Percentiles rank a stretch among this genome's conserved stretches.
Conservation (phyloP, 2,113 vertebrate species). For the Hylia prasina region DNA sequence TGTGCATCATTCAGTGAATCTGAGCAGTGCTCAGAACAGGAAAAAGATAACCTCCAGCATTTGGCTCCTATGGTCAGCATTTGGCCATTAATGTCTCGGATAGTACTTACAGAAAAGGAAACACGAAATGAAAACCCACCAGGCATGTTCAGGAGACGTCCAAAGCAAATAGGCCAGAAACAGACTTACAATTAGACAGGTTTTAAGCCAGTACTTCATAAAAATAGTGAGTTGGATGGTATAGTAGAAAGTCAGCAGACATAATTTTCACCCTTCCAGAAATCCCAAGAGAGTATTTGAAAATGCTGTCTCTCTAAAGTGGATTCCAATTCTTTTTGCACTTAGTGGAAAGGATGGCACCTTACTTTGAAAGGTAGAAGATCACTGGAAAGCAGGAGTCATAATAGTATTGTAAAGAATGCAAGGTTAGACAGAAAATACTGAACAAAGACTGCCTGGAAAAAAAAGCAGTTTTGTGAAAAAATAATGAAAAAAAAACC, state of each 20-base stretch:
- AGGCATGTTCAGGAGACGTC: not conserved
- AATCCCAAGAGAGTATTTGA: not conserved
- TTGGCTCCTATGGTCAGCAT: not conserved
- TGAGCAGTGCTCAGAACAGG: not conserved
- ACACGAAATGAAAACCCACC: not conserved
- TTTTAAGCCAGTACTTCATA: not conserved
- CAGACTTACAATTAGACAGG: not conserved
- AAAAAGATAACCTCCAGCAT: too few relatives aligned
- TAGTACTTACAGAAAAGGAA: not conserved
- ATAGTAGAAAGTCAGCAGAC: not conserved
- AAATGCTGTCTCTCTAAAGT: not conserved
- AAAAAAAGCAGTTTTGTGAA: not conserved
- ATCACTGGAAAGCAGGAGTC: not conserved
- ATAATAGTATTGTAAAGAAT: not conserved
- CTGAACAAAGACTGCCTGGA: not conserved
- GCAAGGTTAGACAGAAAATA: not conserved
- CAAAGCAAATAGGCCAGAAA: not conserved
- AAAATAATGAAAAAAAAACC: not conserved
- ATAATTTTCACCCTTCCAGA: not conserved
- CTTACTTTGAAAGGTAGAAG: not conserved
- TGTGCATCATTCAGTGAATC: not conserved
- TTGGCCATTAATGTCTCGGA: not conserved
- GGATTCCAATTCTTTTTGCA: not conserved
- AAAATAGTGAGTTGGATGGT: not conserved
- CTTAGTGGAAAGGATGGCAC: not conserved